A percentile compares a stretch with the other conserved stretches of the same genome.
Conservation (phyloP, 1,140 invertebrate species). For the Dufourea novaeangliae region DNA sequence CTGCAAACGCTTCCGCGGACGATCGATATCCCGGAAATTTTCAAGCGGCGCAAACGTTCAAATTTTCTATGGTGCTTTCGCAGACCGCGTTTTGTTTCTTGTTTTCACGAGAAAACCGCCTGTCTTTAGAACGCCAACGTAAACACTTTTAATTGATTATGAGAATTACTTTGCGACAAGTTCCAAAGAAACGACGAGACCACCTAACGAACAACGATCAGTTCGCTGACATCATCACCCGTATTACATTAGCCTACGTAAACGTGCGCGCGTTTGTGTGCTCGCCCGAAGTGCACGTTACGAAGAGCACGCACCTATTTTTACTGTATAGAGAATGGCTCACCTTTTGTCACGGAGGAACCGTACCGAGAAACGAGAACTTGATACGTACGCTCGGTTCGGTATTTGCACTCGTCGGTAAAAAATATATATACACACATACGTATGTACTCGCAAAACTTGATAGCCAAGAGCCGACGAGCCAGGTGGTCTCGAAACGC, state of each 20-base stretch:
- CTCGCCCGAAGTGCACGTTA: too few relatives aligned
- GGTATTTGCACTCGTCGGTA: constrained; percentile 26
- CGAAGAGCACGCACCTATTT: constrained; percentile 34
- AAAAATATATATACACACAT: too few relatives aligned
- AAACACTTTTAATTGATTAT: background rate
- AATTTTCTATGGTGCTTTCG: background rate
- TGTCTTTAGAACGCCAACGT: background rate
- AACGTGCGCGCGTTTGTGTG: constrained; percentile 59
- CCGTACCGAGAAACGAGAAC: constrained; percentile 1
- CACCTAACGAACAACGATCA: constrained; percentile 36
- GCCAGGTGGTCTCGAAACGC: too few relatives aligned
- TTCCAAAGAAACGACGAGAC: constrained; percentile 17
- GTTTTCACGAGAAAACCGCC: background rate
- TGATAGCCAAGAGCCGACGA: too few relatives aligned
- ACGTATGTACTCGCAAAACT: too few relatives aligned
- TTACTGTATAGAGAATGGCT: constrained; percentile 1
- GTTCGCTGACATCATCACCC: constrained; percentile 71
- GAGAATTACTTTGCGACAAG: background rate
- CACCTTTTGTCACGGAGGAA: constrained; percentile 8
- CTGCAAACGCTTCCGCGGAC: too few relatives aligned
- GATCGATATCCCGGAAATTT: background rate
- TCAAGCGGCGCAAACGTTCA: background rate
- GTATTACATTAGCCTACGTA: constrained; percentile 75
- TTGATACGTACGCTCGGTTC: constrained; percentile 4
- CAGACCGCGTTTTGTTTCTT: background rate